phyloP scores from a whole-genome alignment of 2,797 vertebrate genomes.

The Lepilemur septentrionalis region DNA sequence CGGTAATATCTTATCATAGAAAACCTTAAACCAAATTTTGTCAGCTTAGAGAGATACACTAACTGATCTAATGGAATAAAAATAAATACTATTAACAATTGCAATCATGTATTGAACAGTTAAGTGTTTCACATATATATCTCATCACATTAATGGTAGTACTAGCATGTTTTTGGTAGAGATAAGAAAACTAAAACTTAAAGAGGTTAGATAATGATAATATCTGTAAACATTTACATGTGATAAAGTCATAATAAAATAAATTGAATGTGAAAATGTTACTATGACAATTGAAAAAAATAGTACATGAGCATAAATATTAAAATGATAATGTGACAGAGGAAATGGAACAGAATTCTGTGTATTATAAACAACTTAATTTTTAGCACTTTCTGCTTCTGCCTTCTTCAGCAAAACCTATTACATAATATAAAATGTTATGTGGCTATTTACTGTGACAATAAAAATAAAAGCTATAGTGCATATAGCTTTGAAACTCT shows the following conservation, averaged over 20 bases:
- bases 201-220: background rate
- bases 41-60: background rate
- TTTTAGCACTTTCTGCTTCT: slow-evolving; percentile 54
- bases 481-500: slow-evolving; percentile 18
- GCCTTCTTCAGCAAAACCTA: slow-evolving; percentile 45
- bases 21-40: background rate
- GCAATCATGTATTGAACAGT: background rate
- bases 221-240: background rate
- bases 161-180: background rate
- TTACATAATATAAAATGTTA: slow-evolving; percentile 39
- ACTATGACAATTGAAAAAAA: background rate
- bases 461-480: slow-evolving; percentile 26
- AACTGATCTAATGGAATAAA: background rate
- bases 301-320: background rate
- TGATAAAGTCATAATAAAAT: slow-evolving; percentile 10
- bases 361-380: slow-evolving; percentile 63
- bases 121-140: background rate
- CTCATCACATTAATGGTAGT: background rate
- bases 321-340: slow-evolving; percentile 53
- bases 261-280: background rate
- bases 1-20: background rate
- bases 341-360: slow-evolving; percentile 31
- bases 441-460: slow-evolving; percentile 54
- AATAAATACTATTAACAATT: background rate
- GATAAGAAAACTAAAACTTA: slow-evolving; percentile 8